A percentile compares a stretch with the other conserved stretches of the same genome.
phyloP scores from a whole-genome alignment of 2,113 vertebrate species.

The Phasianus colchicus region DNA sequence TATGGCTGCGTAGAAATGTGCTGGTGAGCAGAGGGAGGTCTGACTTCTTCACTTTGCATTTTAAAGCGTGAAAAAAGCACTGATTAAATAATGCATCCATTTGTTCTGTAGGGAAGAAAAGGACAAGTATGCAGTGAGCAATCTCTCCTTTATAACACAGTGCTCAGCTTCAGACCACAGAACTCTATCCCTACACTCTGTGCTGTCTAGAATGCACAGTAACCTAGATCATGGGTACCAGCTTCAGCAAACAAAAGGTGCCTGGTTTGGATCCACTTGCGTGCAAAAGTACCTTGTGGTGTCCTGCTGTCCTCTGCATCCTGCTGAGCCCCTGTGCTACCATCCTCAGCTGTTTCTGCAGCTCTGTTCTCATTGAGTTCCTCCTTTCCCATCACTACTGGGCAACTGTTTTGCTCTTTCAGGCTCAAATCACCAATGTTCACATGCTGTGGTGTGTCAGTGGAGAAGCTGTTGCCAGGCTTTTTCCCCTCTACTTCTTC shows the following conservation, averaged over 20 bases:
- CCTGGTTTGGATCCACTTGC: neutral
- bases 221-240: neutral
- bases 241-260: neutral
- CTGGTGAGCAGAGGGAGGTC: conserved; percentile 95
- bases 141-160: neutral
- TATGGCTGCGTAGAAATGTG: conserved; percentile 91
- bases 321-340: neutral
- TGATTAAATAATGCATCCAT: conserved; percentile 91
- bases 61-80: conserved; percentile 94
- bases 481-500: neutral
- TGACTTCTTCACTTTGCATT: conserved; percentile 91
- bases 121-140: neutral
- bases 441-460: neutral
- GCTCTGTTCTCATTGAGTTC: neutral
- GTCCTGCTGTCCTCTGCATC: conserved; percentile 75
- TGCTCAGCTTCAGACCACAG: neutral
- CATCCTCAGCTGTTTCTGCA: conserved; percentile 37
- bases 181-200: neutral
- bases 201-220: neutral
- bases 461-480: neutral
- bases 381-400: neutral
- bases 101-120: conserved; percentile 80
- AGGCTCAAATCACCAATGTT: conserved; percentile 47
- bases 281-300: conserved; percentile 82
- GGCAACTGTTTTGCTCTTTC: conserved; percentile 7